Base-by-base conservation (phyloP, 2,797 vertebrate genomes). In the Tamandua tetradactyla region DNA sequence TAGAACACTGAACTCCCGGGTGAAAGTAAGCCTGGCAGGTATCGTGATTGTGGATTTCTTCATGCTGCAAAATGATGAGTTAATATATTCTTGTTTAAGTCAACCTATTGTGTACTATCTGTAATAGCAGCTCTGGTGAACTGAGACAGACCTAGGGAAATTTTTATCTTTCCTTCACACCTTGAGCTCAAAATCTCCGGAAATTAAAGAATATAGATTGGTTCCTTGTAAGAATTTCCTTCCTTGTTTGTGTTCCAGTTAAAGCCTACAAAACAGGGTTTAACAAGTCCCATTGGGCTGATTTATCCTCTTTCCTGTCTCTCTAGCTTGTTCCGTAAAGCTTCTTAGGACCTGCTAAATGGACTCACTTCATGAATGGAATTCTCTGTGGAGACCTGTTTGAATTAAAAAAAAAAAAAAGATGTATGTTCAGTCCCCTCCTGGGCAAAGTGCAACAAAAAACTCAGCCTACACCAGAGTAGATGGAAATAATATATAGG, bases 211-310 rank as follows among this genome's bases (percentile, higher is more conserved):
- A 35, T 22, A 64, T 17, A 74, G 30, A 71, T 20, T 44, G 17
- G 68, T 93, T 87, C 7, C 20, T 49, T 20, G 6, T 79, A 40
- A 83, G 57, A 69, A n/a, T 59, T 52, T 59, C 40, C 37, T 87
- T 72, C 7, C 44, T 61, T 75, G 25, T 89, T 76, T 82, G 40
- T 35, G 20, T 7, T 57, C 9, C 14, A 62, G 25, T 57, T 52
- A 49, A 80, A 62, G 49, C 23, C 49, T 69, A 75, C 44, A 66
- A 61, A 87, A 64, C 47, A 88, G 55, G 37, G 13, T 44, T 85
- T 96, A 96, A 96, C 35, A 95, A 96, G 92, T 61, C 72, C 85
- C 84, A 0, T 7, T 69, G 93, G 93, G 78, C 69, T 25, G 17
- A 9, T 15, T 40, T 52, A 55, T 27, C 40, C n/a, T 20, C 37